These are phyloP conservation scores for Rhinogobio ventralis DNA, from an alignment of 2,797 vertebrate genomes.

Conservation along the genomic window DNA sequence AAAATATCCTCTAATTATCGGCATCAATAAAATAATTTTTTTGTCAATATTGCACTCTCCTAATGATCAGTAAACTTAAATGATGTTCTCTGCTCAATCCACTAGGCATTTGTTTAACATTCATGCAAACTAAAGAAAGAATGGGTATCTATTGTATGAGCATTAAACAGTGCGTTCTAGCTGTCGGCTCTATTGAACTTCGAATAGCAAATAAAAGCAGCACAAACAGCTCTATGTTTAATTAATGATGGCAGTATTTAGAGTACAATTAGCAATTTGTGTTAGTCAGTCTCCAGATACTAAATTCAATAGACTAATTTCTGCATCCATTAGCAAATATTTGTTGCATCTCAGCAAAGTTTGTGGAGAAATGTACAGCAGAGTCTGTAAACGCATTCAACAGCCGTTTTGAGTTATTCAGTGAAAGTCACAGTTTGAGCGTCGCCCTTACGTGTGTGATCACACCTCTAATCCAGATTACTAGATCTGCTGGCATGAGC, in stretches of 20 bases:
- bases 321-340: slow-evolving; percentile 39
- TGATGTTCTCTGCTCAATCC: background rate
- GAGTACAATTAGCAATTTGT: slow-evolving; percentile 36
- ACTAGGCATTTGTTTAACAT: background rate
- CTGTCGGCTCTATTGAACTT: slow-evolving; percentile 17
- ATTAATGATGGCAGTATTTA: slow-evolving; percentile 43
- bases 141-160: background rate
- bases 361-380: background rate
- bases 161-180: background rate
- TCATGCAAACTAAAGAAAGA: background rate
- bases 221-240: slow-evolving; percentile 38
- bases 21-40: background rate
- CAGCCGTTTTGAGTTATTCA: background rate
- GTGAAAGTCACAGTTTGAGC: background rate
- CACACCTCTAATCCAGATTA: slow-evolving; percentile 34
- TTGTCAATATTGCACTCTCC: too few species aligned
- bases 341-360: slow-evolving; percentile 30
- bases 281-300: slow-evolving; percentile 36
- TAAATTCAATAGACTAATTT: slow-evolving; percentile 38
- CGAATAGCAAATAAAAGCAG: slow-evolving; percentile 21
- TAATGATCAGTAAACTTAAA: background rate
- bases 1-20: too few species aligned
- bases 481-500: slow-evolving; percentile 26
- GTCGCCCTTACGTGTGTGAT: slow-evolving; percentile 9
- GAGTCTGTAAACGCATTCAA: background rate